Evolutionary conservation across 2,888 invertebrate genomes (phyloP), one percentile per base, ranked within the genome.

Genomic region (Resseliella maxima): DNA sequence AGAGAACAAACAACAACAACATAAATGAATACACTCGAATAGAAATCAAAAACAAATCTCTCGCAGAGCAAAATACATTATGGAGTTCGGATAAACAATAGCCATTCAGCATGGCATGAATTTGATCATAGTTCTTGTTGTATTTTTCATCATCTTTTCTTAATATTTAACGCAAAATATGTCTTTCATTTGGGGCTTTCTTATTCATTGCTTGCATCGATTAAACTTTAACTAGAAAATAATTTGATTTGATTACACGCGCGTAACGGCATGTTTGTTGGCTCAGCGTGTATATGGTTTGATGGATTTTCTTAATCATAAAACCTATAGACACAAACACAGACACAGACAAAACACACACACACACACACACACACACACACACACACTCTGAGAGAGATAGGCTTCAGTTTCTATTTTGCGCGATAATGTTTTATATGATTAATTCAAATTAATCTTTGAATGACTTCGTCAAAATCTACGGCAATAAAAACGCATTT

Each of bases 191-290:
- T 12, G n/a, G n/a, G n/a, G 72, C 15, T 31, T 72, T 72, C 72
- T 72, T 72, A 72, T 72, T 72, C 72, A 72, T 72, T 31, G 31
- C 72, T n/a, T 72, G 72, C 35, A 31, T 72, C 31, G 72, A 72
- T 72, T 72, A 72, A 72, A 72, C 2, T 72, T 5, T 27, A 72
- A 72, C 72, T 72, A 72, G 72, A 72, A 72, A 72, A 72, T 72
- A 72, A 72, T 72, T 72, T 72, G 72, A n/a, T 72, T 72, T 35
- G 72, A 35, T 72, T 72, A 35, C 72, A 72, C 72, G 72, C 72
- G 72, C 72, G 72, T 72, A 72, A 72, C 72, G 72, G 72, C 72
- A 72, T 31, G 72, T 72, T 10, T 35, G 72, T 59, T 50, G 5
- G 50, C n/a, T n/a, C n/a, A 10, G 50, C 2, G 59, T 59, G 24